Base-by-base conservation (phyloP, 2,888 invertebrate species). In the Lasioglossum calceatum region DNA sequence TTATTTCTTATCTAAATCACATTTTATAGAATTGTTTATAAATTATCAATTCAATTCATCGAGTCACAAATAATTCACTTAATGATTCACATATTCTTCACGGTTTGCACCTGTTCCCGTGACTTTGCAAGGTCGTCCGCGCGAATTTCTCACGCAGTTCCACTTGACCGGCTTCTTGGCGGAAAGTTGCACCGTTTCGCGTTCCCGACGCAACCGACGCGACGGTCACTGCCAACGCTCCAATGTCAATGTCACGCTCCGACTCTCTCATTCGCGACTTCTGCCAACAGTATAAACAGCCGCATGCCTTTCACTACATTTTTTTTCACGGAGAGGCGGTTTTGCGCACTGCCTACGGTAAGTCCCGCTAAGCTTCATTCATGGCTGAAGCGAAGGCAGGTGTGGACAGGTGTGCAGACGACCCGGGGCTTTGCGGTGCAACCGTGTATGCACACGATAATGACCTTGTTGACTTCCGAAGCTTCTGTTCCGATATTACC, bases 321-420 rank as follows among this genome's bases (percentile, higher is more conserved):
- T 82, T 85, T 47, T 84, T 76, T 85, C 2, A 8, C 19, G 32
- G 8, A 10, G 2, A 2, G 42, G 42, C 64, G 32, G 50, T 89
- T 86, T 83, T 61, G 82, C 87, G 74, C 77, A 77, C 74, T 81
- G 84, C 82, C 77, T 86, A 89, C 90, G 86, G 79, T 71, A 79
- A 89, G 91, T 90, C 82, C 91, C 91, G 91, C 85, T 88, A 76
- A 79, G 78, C 77, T 83, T 77, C 91, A 89, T 91, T 90, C 89
- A 90, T 81, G 73, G 77, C 23, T 36, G 39, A 47, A 76, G 50
- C 27, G 14, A 77, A 74, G 27, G 87, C 77, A 86, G 82, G 79
- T 73, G 77, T 32, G 44, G 47, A 42, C 82, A 77, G 86, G 78
- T 78, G 70, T 19, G 39, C 36, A 70, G 39, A n/a, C 32, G n/a